These are phyloP conservation scores for Chlorops oryzae DNA, from an alignment of 1,140 invertebrate species.

Conservation along the genomic window DNA sequence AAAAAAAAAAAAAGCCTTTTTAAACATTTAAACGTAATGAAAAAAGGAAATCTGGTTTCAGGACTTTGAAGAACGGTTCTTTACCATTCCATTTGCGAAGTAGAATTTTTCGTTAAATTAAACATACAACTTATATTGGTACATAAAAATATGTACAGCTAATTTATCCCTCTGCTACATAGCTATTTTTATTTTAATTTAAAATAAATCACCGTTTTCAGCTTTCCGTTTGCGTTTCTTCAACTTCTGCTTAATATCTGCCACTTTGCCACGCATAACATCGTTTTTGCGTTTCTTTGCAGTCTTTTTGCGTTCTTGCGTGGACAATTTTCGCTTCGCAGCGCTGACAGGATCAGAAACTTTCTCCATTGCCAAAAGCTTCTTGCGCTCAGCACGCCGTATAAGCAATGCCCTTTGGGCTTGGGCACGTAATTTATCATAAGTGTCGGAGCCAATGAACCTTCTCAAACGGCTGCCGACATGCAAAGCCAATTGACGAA, in stretches of 20 bases:
- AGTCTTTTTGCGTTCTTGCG: conserved; percentile 40
- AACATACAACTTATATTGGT: too few species aligned
- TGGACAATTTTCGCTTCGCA: conserved; percentile 56
- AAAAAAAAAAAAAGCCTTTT: too few species aligned
- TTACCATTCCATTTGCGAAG: too few species aligned
- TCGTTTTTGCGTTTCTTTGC: conserved; percentile 39
- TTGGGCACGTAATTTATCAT: conserved; percentile 54
- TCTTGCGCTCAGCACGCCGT: conserved; percentile 60
- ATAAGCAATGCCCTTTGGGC: conserved; percentile 55
- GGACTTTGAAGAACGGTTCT: too few species aligned
- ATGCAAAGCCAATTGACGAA: conserved; percentile 59
- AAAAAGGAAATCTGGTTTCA: too few species aligned
- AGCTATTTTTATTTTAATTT: background rate
- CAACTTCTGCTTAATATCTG: conserved; percentile 34
- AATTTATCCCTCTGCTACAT: too few species aligned
- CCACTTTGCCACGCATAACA: conserved; percentile 37
- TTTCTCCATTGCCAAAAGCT: conserved; percentile 55
- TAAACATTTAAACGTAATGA: too few species aligned
- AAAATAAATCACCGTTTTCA: conserved; percentile 23
- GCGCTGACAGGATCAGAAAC: conserved; percentile 65
- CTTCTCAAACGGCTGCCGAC: conserved; percentile 61
- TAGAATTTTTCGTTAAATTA: too few species aligned
- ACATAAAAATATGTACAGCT: too few species aligned
- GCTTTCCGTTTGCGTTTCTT: conserved; percentile 42
- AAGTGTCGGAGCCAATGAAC: conserved; percentile 59